Evolutionary conservation across 2,797 vertebrate genomes (phyloP), one percentile per base, ranked within the genome.

Genomic region (Botia almorhae): DNA sequence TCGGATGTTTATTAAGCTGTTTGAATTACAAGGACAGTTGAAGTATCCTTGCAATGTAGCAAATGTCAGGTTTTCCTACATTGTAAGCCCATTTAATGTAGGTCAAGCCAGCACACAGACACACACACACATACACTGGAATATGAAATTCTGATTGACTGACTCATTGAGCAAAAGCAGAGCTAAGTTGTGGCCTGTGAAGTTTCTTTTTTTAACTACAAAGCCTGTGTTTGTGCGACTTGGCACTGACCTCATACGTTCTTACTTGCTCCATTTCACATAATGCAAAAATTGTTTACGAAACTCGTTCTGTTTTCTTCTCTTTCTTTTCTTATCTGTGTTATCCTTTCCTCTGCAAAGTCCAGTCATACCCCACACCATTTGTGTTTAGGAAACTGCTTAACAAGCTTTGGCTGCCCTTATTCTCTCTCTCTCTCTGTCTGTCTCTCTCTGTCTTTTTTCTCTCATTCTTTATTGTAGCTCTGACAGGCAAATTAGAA

Each of bases 201-300:
- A 50, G 65, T 60, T 69, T 73, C 5, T 80, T 6, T 29, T 79
- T 73, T 58, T 36, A 65, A 39, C 43, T 74, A 29, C 58, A 46
- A 71, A 53, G 58, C 68, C 51, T 43, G 21, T 50, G 56, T 39
- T 65, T 65, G 23, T 65, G 16, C 39, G 63, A 39, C 63, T 65
- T 19, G 3, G 14, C 17, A 29, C 33, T 68, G 56, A 79, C 14
- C 58, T 63, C 63, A n/a, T 17, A 39, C 14, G 33, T 39, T 39
- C 39, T 26, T 70, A 46, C 50, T 23, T 39, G 16, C 16, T 50
- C n/a, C 1, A 48, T 48, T 69, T 56, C 74, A 48, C 33, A 48
- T 69, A 2, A 58, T 69, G 56, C 33, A 60, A 33, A 70, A 69
- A 29, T 33, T n/a, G 74, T 29, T 76, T 58, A 46, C 0, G 2